Percentiles rank a stretch among this genome's conserved stretches.
phyloP scores from a whole-genome alignment of 2,797 vertebrate species.

The Microhierax caerulescens region DNA sequence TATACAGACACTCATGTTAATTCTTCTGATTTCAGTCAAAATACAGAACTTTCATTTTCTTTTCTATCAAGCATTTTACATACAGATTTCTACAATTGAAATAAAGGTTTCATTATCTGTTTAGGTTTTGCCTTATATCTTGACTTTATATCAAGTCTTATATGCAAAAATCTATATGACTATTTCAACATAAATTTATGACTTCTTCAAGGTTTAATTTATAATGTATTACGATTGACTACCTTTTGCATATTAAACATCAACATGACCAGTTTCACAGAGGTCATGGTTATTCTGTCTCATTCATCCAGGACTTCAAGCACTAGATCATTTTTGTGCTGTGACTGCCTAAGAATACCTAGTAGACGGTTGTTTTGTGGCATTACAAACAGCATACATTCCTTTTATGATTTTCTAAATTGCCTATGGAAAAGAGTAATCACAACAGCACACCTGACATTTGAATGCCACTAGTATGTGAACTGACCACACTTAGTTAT shows the following conservation, averaged over 20 bases:
- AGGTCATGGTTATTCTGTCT: not conserved
- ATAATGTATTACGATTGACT: not conserved
- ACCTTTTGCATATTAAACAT: not conserved
- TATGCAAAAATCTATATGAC: not conserved
- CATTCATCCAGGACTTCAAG: not conserved
- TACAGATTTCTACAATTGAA: not conserved
- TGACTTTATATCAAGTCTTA: not conserved
- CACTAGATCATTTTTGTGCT: not conserved
- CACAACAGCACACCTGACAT: not conserved
- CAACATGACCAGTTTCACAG: not conserved
- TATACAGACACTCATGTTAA: not conserved
- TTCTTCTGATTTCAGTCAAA: not conserved
- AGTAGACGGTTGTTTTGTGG: not conserved
- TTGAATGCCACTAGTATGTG: not conserved
- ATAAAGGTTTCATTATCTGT: not conserved
- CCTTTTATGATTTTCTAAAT: not conserved
- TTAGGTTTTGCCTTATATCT: not conserved
- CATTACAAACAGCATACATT: not conserved
- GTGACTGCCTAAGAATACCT: not conserved
- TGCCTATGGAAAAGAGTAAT: not conserved
- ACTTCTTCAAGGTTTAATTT: not conserved
- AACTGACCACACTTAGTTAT: not conserved
- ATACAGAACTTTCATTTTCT: not conserved
- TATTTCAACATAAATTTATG: not conserved
- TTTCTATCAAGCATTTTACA: not conserved